These are phyloP conservation scores for Lasius platythorax DNA, from an alignment of 2,888 invertebrate species.

Conservation along the genomic window DNA sequence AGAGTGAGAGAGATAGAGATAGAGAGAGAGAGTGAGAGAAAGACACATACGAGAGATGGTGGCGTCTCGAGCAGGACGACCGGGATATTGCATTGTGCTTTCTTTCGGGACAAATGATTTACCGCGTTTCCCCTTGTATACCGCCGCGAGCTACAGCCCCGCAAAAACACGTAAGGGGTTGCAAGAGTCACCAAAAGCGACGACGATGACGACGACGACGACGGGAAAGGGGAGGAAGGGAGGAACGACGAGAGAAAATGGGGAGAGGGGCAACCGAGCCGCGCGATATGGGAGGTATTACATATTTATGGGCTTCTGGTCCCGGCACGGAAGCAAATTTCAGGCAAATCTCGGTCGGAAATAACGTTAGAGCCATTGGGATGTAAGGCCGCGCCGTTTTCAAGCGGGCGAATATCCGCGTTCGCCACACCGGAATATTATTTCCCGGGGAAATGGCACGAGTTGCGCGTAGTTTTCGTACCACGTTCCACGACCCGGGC, in stretches of 20 bases:
- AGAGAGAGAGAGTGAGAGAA: conserved; percentile 27
- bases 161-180: conserved; percentile 83
- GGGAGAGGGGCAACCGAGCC: conserved; percentile 59
- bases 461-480: conserved; percentile 46
- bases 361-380: conserved; percentile 83
- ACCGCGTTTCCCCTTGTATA: conserved; percentile 81
- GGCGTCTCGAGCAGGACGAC: conserved; percentile 75
- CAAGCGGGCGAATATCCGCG: conserved; percentile 64
- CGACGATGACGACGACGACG: conserved; percentile 44
- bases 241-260: conserved; percentile 54
- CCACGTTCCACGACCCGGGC: conserved; percentile 37
- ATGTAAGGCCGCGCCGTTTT: conserved; percentile 75
- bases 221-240: conserved; percentile 32
- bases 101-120: conserved; percentile 85
- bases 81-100: conserved; percentile 83
- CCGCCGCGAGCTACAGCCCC: conserved; percentile 77
- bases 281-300: conserved; percentile 82
- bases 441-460: conserved; percentile 63
- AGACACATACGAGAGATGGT: conserved; percentile 57
- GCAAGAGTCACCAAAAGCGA: conserved; percentile 72
- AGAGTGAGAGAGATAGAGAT: conserved; percentile 12
- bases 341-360: conserved; percentile 83
- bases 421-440: conserved; percentile 71
- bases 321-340: conserved; percentile 83
- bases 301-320: conserved; percentile 85